These are phyloP conservation scores for Thaumetopoea pityocampa DNA, from an alignment of 1,140 invertebrate species.

Conservation along the genomic window DNA sequence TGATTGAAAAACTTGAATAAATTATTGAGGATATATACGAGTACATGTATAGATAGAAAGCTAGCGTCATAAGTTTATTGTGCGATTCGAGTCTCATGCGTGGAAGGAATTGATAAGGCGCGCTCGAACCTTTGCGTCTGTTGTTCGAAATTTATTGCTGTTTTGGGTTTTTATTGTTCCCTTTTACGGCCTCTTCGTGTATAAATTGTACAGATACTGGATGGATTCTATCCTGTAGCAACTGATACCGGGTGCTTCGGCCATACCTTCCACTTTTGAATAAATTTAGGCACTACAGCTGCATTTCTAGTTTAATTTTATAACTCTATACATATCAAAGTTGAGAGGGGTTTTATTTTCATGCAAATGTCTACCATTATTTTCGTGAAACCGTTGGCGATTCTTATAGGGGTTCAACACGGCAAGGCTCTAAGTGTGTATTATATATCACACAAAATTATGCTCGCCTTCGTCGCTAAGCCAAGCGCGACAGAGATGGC, in stretches of 20 bases:
- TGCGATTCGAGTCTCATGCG: slow-evolving; percentile 64
- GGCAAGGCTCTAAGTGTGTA: slow-evolving; percentile 34
- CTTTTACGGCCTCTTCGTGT: slow-evolving; percentile 73
- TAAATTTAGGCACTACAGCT: slow-evolving; percentile 17
- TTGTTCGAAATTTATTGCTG: slow-evolving; percentile 77
- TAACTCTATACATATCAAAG: slow-evolving; percentile 10
- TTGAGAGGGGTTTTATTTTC: slow-evolving; percentile 13
- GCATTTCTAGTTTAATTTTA: slow-evolving; percentile 9
- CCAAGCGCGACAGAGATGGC: slow-evolving; percentile 60
- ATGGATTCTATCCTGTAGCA: slow-evolving; percentile 56
- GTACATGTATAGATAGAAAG: no score
- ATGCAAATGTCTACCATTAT: slow-evolving; percentile 19
- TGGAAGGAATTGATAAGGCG: slow-evolving; percentile 75
- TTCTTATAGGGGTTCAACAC: slow-evolving; percentile 50
- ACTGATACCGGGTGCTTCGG: slow-evolving; percentile 48
- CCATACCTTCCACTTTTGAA: slow-evolving; percentile 19
- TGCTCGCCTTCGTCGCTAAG: slow-evolving; percentile 42
- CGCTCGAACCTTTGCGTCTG: slow-evolving; percentile 74
- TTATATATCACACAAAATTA: slow-evolving; percentile 70
- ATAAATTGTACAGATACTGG: slow-evolving; percentile 74
- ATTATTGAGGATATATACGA: no score
- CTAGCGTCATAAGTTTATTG: slow-evolving; percentile 70
- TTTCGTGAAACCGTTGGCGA: slow-evolving; percentile 22
- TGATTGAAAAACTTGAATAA: no score
- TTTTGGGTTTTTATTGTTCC: slow-evolving; percentile 78